phyloP scores from a whole-genome alignment of 2,113 vertebrate genomes.

The Orthonyx spaldingii region DNA sequence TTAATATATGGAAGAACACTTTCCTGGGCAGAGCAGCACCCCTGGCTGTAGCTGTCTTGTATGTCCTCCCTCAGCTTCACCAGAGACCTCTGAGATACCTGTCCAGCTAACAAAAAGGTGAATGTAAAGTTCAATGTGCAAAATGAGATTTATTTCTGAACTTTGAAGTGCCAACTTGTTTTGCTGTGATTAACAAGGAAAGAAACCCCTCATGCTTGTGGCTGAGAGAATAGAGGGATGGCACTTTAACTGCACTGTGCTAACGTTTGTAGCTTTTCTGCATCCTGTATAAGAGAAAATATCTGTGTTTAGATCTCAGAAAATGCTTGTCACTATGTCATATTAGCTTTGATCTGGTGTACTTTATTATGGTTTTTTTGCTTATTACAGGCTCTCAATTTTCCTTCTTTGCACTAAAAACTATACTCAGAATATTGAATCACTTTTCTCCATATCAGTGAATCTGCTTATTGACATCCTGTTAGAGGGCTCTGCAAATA shows the following conservation, averaged over 20 bases:
- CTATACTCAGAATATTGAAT: background rate
- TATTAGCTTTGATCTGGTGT: background rate
- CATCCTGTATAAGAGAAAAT: background rate
- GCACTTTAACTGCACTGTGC: background rate
- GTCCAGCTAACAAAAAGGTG: background rate
- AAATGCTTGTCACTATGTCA: background rate
- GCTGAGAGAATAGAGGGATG: background rate
- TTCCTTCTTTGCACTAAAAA: background rate
- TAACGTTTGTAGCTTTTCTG: background rate
- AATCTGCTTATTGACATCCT: conserved; percentile 22
- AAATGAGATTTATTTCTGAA: background rate
- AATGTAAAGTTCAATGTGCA: background rate
- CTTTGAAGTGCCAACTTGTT: background rate
- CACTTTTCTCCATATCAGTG: background rate
- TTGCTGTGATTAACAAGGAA: background rate
- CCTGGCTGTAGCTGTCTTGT: background rate
- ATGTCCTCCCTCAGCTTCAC: background rate
- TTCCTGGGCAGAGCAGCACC: background rate
- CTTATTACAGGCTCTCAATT: background rate
- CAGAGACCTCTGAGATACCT: background rate
- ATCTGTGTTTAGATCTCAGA: background rate
- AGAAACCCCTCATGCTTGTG: background rate
- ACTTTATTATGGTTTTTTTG: background rate
- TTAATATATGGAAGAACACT: background rate
- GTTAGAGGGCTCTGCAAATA: background rate